Evolutionary conservation across 2,797 vertebrate genomes (phyloP).

Genomic region (Lacerta viridis): DNA sequence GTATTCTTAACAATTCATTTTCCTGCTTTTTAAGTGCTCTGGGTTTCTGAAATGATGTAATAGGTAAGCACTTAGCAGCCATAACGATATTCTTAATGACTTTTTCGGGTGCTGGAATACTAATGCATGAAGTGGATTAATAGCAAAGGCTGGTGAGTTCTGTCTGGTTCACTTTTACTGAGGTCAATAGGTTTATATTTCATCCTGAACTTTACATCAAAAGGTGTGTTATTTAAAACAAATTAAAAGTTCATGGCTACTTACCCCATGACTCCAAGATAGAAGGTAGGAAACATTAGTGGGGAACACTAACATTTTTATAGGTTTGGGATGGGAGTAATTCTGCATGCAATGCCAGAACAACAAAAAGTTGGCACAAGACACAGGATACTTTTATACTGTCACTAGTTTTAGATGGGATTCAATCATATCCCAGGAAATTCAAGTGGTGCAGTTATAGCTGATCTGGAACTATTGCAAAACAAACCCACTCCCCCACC

Average conservation of each 20-base stretch:
- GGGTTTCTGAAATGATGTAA: conserved; percentile 10
- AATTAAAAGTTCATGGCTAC: neutral
- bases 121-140: conserved; percentile 3
- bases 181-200: neutral
- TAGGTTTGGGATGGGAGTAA: neutral
- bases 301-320: neutral
- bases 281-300: neutral
- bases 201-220: neutral
- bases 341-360: too few species aligned
- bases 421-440: too few species aligned
- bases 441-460: too few species aligned
- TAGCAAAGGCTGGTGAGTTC: neutral
- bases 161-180: neutral
- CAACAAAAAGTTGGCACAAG: too few species aligned
- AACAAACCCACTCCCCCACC: too few species aligned
- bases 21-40: conserved; percentile 35
- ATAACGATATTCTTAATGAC: conserved; percentile 24
- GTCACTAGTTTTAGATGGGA: too few species aligned
- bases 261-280: neutral
- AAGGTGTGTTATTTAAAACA: neutral
- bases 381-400: too few species aligned
- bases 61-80: conserved; percentile 32
- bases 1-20: conserved; percentile 29
- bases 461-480: too few species aligned
- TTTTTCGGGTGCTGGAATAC: neutral